Evolutionary conservation across 2,888 invertebrate genomes (phyloP).

Genomic region (Erebia ligea): DNA sequence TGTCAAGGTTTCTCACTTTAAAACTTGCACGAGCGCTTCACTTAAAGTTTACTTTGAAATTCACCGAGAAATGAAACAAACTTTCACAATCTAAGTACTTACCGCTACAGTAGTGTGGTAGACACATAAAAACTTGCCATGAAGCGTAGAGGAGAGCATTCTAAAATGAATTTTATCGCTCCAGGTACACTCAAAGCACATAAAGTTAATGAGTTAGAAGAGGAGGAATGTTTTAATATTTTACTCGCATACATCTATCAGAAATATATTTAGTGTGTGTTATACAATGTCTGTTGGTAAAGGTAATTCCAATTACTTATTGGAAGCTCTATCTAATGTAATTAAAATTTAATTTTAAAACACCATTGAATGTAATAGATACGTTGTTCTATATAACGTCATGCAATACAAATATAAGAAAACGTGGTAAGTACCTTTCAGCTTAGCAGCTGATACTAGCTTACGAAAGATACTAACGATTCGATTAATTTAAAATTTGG

Average conservation of each 20-base stretch:
- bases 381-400: too few relatives aligned
- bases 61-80: conserved; percentile 9
- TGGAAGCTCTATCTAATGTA: not conserved
- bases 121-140: conserved; percentile 10
- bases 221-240: conserved; percentile 26
- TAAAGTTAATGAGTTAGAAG: conserved; percentile 32
- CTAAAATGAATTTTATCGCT: conserved; percentile 23
- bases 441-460: too few relatives aligned
- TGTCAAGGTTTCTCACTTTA: too few relatives aligned
- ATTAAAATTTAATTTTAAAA: not conserved
- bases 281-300: not conserved
- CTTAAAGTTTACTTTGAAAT: not conserved
- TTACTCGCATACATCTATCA: conserved; percentile 10
- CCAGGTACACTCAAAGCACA: conserved; percentile 25
- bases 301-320: not conserved
- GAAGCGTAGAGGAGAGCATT: conserved; percentile 8
- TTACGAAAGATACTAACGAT: too few relatives aligned
- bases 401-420: too few relatives aligned
- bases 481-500: too few relatives aligned
- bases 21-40: not conserved
- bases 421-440: too few relatives aligned
- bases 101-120: conserved; percentile 7
- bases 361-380: too few relatives aligned
- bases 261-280: not conserved
- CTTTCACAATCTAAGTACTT: conserved; percentile 1